These are phyloP conservation scores for Pteromalus puparum DNA, from an alignment of 1,140 invertebrate genomes.

Conservation along the genomic window DNA sequence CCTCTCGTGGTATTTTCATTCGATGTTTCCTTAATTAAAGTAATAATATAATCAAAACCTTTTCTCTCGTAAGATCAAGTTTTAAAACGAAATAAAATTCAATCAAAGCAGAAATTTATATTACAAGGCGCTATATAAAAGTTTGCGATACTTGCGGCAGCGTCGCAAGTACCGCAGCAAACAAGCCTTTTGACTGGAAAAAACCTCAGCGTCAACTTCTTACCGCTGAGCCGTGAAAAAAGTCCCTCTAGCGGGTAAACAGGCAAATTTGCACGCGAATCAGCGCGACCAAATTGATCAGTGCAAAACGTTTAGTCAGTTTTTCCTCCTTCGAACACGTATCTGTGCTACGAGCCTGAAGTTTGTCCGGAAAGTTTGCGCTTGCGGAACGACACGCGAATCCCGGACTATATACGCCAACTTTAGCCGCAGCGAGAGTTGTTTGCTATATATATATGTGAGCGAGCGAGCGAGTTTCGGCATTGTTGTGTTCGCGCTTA, in stretches of 20 bases:
- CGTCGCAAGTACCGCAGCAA: no score
- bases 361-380: not conserved
- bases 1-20: not conserved
- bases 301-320: not conserved
- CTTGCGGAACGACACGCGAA: not conserved
- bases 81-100: no score
- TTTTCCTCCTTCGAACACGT: not conserved
- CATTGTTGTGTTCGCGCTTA: not conserved
- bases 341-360: not conserved
- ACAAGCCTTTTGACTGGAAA: no score
- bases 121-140: no score
- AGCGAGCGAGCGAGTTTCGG: not conserved
- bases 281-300: not conserved
- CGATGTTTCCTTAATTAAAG: not conserved
- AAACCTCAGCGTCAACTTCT: no score
- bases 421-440: not conserved
- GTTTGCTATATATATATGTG: not conserved
- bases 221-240: no score
- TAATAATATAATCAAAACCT: no score
- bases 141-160: no score
- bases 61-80: no score
- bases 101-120: no score
- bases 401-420: not conserved
- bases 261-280: not conserved
- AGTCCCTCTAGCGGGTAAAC: no score